Conservation (phyloP, 2,113 vertebrate genomes). For the Charadrius vociferus region DNA sequence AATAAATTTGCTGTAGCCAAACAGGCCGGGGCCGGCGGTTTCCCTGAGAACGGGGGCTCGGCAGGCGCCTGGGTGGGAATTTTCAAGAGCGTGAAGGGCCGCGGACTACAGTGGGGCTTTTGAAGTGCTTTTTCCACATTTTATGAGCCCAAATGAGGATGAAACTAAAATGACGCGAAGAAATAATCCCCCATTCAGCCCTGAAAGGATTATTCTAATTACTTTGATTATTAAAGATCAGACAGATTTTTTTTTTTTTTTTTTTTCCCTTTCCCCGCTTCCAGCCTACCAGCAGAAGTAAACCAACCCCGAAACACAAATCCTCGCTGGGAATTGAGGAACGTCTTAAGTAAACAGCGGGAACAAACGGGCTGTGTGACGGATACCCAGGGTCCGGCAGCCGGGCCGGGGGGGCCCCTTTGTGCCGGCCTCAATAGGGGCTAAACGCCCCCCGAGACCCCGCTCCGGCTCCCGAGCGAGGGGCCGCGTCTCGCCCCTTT, state of each 20-base stretch:
- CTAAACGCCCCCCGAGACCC: conserved; percentile 76
- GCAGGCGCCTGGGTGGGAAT: conserved; percentile 41
- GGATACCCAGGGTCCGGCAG: conserved; percentile 55
- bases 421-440: conserved; percentile 81
- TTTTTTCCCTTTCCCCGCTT: background rate
- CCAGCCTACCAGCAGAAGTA: conserved; percentile 38
- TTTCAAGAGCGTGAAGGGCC: background rate
- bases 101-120: background rate
- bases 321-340: conserved; percentile 77
- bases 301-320: conserved; percentile 76
- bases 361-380: conserved; percentile 83
- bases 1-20: conserved; percentile 23
- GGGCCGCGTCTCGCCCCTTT: conserved; percentile 77
- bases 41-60: conserved; percentile 44
- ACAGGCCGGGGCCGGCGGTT: background rate
- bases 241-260: background rate
- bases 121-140: conserved; percentile 47
- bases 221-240: conserved; percentile 76
- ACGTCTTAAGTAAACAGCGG: conserved; percentile 84
- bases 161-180: conserved; percentile 61
- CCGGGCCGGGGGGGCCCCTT: conserved; percentile 67
- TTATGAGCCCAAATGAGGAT: conserved; percentile 55
- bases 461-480: background rate
- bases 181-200: conserved; percentile 67
- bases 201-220: conserved; percentile 76